Evolutionary conservation across 2,113 vertebrate species (phyloP).

Genomic region (Gymnobelideus leadbeateri): DNA sequence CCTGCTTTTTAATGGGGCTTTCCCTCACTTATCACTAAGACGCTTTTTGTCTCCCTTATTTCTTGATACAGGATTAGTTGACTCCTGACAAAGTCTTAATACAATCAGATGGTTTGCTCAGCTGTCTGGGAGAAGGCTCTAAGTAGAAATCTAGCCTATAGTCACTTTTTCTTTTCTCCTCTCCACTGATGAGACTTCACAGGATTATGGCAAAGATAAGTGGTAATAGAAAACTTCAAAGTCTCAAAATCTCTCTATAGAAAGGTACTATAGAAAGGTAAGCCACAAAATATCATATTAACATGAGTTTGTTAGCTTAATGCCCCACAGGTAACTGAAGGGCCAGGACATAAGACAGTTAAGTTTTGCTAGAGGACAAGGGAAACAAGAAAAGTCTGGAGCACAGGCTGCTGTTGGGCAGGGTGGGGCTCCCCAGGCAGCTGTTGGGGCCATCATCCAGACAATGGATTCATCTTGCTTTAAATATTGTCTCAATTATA

Average conservation of each 20-base stretch:
- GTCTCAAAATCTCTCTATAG: not conserved
- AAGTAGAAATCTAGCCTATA: not conserved
- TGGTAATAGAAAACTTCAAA: not conserved
- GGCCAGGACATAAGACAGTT: not conserved
- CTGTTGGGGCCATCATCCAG: not conserved
- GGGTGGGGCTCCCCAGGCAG: not conserved
- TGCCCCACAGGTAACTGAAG: not conserved
- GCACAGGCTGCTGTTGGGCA: not conserved
- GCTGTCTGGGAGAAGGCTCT: not conserved
- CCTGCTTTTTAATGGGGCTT: not conserved
- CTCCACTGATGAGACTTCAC: not conserved
- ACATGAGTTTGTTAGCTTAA: not conserved
- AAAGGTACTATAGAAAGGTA: not conserved
- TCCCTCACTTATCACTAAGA: not conserved
- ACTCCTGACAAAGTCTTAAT: not conserved
- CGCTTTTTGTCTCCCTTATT: not conserved
- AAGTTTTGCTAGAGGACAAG: not conserved
- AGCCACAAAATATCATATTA: not conserved
- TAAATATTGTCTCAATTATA: slow-evolving; percentile 29
- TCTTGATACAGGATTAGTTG: not conserved
- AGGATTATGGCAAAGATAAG: not conserved
- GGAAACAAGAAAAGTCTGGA: not conserved
- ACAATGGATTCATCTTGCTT: not conserved
- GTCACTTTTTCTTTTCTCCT: not conserved
- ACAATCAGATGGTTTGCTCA: not conserved